Conservation (phyloP, 2,797 vertebrate genomes). For the Vireo griseus region DNA sequence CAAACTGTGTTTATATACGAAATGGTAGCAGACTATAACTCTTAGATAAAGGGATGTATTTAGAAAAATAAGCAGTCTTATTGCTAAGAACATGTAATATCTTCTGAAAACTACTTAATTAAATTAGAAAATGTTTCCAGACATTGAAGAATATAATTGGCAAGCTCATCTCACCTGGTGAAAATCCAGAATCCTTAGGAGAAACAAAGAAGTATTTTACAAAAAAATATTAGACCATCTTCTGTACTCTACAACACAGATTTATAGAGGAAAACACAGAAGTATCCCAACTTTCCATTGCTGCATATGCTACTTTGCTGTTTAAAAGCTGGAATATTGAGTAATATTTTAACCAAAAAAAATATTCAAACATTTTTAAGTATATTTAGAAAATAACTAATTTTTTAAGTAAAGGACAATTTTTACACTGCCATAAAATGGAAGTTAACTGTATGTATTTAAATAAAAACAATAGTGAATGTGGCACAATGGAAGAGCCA, state of each 20-base stretch:
- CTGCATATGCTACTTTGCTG: neutral
- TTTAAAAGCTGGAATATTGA: neutral
- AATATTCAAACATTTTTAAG: neutral
- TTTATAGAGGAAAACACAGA: neutral
- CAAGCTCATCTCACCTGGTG: neutral
- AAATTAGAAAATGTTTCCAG: neutral
- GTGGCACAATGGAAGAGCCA: constrained; percentile 71
- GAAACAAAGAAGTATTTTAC: neutral
- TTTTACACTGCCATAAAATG: constrained; percentile 51
- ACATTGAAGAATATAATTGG: neutral
- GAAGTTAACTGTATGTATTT: constrained; percentile 25
- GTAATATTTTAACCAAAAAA: neutral
- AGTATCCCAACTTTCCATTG: neutral
- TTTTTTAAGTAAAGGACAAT: neutral
- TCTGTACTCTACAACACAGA: neutral
- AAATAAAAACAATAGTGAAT: constrained; percentile 76
- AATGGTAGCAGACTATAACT: neutral
- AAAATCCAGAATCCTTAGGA: neutral
- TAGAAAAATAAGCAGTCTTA: neutral
- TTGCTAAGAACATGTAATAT: neutral
- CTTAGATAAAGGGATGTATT: neutral
- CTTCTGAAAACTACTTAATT: neutral
- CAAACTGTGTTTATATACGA: neutral
- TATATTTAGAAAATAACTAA: neutral
- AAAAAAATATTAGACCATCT: neutral